Percentiles rank a stretch among this genome's conserved stretches.
phyloP scores from a whole-genome alignment of 2,888 invertebrate genomes.

The Chaetogeoica ovagalla region DNA sequence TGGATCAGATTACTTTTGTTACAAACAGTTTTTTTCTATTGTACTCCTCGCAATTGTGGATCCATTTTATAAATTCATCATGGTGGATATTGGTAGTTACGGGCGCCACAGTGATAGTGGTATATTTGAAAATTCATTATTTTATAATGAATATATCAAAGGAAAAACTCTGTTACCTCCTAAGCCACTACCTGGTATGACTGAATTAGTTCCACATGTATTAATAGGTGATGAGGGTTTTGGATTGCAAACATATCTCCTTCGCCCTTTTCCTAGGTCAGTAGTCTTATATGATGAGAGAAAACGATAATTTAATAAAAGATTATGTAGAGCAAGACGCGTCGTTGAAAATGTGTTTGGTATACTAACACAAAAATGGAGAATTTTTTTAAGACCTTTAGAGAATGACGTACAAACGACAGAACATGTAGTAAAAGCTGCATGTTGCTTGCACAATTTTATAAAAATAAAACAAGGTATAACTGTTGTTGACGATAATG shows the following conservation, averaged over 20 bases:
- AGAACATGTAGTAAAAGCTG: slow-evolving; percentile 19
- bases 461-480: slow-evolving; percentile 34
- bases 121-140: slow-evolving; percentile 34
- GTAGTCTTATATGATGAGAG: slow-evolving; percentile 55
- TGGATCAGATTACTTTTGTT: too few species aligned
- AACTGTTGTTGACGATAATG: slow-evolving; percentile 14
- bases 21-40: too few species aligned
- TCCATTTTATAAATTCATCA: slow-evolving; percentile 35
- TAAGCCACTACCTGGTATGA: too few species aligned
- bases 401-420: slow-evolving; percentile 20
- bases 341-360: slow-evolving; percentile 17
- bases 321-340: slow-evolving; percentile 56
- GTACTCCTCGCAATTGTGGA: slow-evolving; percentile 29
- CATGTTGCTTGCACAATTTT: slow-evolving; percentile 32
- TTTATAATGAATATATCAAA: slow-evolving; percentile 34
- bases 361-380: slow-evolving; percentile 26
- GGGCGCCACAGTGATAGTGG: too few species aligned
- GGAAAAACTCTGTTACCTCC: slow-evolving; percentile 54
- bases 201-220: too few species aligned
- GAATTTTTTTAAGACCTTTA: slow-evolving; percentile 30
- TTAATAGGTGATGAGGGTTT: slow-evolving; percentile 57
- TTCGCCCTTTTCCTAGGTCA: slow-evolving; percentile 53
- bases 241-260: slow-evolving; percentile 53
- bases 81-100: slow-evolving; percentile 20
- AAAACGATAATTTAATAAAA: slow-evolving; percentile 56